These are phyloP conservation scores for Momotus momota DNA, from an alignment of 2,797 vertebrate genomes.

Conservation along the genomic window DNA sequence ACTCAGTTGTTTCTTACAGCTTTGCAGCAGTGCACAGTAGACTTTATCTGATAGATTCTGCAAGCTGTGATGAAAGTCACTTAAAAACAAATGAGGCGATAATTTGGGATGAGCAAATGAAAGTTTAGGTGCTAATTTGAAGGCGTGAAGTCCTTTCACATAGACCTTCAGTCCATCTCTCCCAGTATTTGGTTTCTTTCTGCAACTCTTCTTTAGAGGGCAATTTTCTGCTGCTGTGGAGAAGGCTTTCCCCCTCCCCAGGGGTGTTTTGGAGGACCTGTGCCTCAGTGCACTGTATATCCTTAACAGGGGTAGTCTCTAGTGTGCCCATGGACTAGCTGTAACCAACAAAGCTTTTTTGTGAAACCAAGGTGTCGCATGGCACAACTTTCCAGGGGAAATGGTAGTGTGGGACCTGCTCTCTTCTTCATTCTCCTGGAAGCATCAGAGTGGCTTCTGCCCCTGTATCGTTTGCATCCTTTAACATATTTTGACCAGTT, in stretches of 20 bases:
- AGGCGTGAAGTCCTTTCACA: background rate
- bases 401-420: background rate
- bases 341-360: background rate
- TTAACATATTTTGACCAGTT: background rate
- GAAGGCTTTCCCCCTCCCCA: background rate
- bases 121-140: background rate
- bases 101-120: background rate
- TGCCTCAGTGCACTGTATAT: background rate
- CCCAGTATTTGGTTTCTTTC: background rate
- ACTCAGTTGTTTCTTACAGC: accelerated
- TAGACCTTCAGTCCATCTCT: background rate
- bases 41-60: background rate
- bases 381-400: background rate
- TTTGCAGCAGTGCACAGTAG: background rate
- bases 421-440: background rate
- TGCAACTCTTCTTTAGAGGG: background rate
- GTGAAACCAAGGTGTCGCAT: accelerated
- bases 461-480: accelerated
- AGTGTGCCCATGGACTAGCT: background rate
- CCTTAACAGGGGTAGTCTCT: accelerated
- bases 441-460: background rate
- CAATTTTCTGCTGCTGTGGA: background rate
- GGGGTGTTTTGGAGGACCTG: background rate
- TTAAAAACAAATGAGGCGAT: background rate
- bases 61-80: background rate